phyloP scores from a whole-genome alignment of 2,888 invertebrate genomes.

The Eudasyphora cyanicolor region DNA sequence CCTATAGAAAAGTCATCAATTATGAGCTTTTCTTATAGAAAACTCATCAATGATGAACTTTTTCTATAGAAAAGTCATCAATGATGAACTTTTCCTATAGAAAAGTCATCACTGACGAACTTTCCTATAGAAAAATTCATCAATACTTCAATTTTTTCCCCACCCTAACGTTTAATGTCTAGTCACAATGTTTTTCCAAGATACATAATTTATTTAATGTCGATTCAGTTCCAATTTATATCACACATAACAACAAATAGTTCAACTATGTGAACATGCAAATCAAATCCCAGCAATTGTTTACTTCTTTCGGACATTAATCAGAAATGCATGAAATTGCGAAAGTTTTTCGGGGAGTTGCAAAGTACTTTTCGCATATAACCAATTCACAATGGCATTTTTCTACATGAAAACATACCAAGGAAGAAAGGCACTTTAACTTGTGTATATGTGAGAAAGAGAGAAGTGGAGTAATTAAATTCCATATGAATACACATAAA shows the following conservation, averaged over 20 bases:
- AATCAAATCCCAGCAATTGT: constrained; percentile 51
- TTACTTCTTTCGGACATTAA: constrained; percentile 72
- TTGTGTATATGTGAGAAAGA: background rate
- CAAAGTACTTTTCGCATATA: constrained; percentile 22
- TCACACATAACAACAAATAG: constrained; percentile 14
- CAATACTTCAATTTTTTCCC: too few species aligned
- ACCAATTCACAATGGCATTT: constrained; percentile 17
- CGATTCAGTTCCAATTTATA: background rate
- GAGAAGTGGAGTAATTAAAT: background rate
- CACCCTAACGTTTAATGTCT: too few species aligned
- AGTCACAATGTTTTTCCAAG: constrained; percentile 57
- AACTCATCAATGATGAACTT: too few species aligned
- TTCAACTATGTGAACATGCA: constrained; percentile 4
- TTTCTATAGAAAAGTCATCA: too few species aligned
- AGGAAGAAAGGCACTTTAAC: background rate
- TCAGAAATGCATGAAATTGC: constrained; percentile 76
- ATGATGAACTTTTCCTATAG: too few species aligned
- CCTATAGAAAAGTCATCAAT: too few species aligned
- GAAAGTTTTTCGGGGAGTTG: constrained; percentile 69
- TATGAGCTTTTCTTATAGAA: too few species aligned
- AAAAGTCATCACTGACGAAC: too few species aligned
- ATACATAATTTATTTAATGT: constrained; percentile 57
- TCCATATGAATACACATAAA: background rate
- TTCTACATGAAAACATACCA: constrained; percentile 19
- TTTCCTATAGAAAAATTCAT: too few species aligned